Evolutionary conservation across 1,140 invertebrate genomes (phyloP), one percentile per base, ranked within the genome.

Genomic region (Phthorimaea operculella): DNA sequence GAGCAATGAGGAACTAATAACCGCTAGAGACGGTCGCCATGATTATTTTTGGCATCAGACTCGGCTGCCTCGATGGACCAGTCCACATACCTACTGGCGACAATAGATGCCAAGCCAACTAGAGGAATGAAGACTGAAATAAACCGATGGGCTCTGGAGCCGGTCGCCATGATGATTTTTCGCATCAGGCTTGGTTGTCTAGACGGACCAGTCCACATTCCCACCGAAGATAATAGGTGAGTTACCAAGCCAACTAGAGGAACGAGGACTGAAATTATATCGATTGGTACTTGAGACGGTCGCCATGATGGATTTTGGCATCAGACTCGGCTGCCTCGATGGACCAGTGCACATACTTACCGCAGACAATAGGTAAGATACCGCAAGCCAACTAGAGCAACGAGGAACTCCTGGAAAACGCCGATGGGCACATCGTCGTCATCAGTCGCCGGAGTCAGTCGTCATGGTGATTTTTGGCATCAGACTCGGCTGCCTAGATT

Each of bases 101-200:
- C 5, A 78, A 71, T 49, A 76, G 69, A 77, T 81, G 68, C 28
- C 12, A n/a, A n/a, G n/a, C n/a, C n/a, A n/a, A n/a, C n/a, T n/a
- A n/a, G 81, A 82, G n/a, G 79, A 82, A 49, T 81, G 10, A 68
- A 67, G 28, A 79, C 78, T 0, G 81, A 84, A 36, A 52, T 84
- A 14, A 78, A 81, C 60, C 65, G 79, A 1, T 84, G 81, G 81
- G 74, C 79, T 8, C 54, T 82, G 36, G 81, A 84, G 52, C 74
- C 75, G 1, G 59, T 82, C 0, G 79, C 77, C 0, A 62, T 79
- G 44, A 68, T 79, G 62, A 57, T 78, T 16, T 72, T 81, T 9
- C 79, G 81, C 6, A 73, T 73, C 17, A 61, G 81, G 1, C 61
- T 84, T 1, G 79, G 81, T 14, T 82, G 81, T 48, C 58, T 84